Base-by-base conservation (phyloP, 2,888 invertebrate species). In the Catocala sponsa region DNA sequence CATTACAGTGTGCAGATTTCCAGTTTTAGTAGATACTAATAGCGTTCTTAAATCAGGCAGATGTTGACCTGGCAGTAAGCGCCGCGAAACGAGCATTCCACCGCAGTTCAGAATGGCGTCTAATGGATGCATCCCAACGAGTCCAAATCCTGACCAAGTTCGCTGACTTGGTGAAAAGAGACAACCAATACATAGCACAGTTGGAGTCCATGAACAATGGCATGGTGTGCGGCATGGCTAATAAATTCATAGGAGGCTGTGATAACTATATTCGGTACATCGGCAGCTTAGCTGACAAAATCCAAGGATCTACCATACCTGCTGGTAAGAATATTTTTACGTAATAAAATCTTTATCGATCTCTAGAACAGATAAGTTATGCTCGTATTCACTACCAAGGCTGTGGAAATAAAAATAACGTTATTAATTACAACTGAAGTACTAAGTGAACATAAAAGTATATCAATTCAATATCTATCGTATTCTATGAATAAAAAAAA, bases 171-270 rank as follows among this genome's bases (percentile, higher is more conserved):
- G 93, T 98, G 7, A 97, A 97, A 82, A 94, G 97, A 48, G 97
- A 98, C 86, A 88, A 91, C 98, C 80, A 99, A 98, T 98, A 98
- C 76, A 82, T 98, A 50, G 96, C 97, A 48, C 97, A 97, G 76
- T 92, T 99, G 80, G 99, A 99, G 93, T 98, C 98, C 0, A 87
- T 98, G 64, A 98, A 99, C 87, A 98, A 98, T 90, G 99, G 99
- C 25, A 98, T 98, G 90, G 97, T 98, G 0, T 96, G 95, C 78
- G 84, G 89, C 5, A 88, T 94, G 71, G 92, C 97, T 95, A 95
- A 69, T 81, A 79, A 11, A 92, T 95, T 73, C 95, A 96, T 87
- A 72, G 96, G 0, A 83, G 89, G 0, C 78, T 86, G 68, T 84
- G 94, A 59, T 82, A 95, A 57, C 88, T 91, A 53, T 89, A 83